Conservation (phyloP, 2,888 invertebrate species). For the Eilema depressum region DNA sequence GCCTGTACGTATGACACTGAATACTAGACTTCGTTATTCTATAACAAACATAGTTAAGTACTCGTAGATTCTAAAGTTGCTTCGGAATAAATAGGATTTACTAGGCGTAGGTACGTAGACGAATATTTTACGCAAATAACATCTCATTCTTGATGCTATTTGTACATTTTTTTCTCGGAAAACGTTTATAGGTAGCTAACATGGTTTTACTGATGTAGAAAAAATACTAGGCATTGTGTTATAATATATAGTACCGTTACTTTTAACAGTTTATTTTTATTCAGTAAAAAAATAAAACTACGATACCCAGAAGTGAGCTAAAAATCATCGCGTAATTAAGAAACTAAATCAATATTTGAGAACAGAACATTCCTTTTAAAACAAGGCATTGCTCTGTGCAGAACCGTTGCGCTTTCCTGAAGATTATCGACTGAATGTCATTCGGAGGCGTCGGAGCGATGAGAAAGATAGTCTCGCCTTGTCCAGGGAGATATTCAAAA, state of each 20-base stretch:
- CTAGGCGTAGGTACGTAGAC: not conserved
- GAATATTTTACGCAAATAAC: not conserved
- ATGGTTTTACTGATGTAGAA: not conserved
- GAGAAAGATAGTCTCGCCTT: constrained; percentile 82
- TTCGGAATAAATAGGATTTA: not conserved
- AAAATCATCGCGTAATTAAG: not conserved
- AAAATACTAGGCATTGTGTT: not conserved
- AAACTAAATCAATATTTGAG: constrained; percentile 6
- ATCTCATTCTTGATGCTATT: not conserved
- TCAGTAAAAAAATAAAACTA: not conserved
- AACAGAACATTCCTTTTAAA: constrained; percentile 34
- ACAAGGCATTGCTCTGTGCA: constrained; percentile 58
- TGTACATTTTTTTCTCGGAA: not conserved
- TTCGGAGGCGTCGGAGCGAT: constrained; percentile 75
- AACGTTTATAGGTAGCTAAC: not conserved
- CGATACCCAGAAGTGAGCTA: not conserved
- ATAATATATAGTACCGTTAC: not conserved
- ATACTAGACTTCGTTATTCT: not conserved
- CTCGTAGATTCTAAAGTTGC: not conserved
- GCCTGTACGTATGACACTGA: too few species aligned
- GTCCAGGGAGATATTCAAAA: constrained; percentile 84
- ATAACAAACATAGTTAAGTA: not conserved
- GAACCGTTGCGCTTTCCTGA: constrained; percentile 80
- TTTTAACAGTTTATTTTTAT: not conserved
- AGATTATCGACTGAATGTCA: constrained; percentile 72